Evolutionary conservation across 2,113 vertebrate genomes (phyloP).

Genomic region (Ciconia boyciana): DNA sequence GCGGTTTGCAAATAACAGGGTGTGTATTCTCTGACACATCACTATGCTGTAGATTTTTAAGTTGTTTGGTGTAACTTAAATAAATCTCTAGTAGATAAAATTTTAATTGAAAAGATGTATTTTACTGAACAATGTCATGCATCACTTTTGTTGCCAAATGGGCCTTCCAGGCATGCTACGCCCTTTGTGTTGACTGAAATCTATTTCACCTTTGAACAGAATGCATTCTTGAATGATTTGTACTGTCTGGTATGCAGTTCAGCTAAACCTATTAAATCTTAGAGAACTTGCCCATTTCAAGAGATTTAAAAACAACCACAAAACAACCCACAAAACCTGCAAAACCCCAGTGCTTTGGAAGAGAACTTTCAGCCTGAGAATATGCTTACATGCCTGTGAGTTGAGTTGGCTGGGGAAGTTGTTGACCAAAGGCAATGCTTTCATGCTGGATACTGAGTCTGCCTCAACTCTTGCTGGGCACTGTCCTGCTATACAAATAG

Average conservation of each 20-base stretch:
- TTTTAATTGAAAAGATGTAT: conserved; percentile 60
- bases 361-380: not conserved
- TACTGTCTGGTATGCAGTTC: not conserved
- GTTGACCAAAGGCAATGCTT: not conserved
- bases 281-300: not conserved
- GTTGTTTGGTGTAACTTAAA: conserved; percentile 35
- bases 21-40: not conserved
- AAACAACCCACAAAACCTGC: not conserved
- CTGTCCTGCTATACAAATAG: not conserved
- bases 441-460: not conserved
- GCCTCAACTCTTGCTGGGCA: not conserved
- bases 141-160: conserved; percentile 5
- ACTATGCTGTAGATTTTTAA: conserved; percentile 22
- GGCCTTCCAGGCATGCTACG: not conserved
- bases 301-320: not conserved
- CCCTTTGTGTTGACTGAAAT: not conserved
- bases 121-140: conserved; percentile 26
- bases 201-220: not conserved
- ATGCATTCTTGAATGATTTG: not conserved
- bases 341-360: not conserved
- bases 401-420: not conserved
- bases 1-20: not conserved
- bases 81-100: conserved; percentile 39
- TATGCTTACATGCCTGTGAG: not conserved
- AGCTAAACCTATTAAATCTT: not conserved